phyloP scores from a whole-genome alignment of 1,140 invertebrate species.

The Drosophila bipectinata region DNA sequence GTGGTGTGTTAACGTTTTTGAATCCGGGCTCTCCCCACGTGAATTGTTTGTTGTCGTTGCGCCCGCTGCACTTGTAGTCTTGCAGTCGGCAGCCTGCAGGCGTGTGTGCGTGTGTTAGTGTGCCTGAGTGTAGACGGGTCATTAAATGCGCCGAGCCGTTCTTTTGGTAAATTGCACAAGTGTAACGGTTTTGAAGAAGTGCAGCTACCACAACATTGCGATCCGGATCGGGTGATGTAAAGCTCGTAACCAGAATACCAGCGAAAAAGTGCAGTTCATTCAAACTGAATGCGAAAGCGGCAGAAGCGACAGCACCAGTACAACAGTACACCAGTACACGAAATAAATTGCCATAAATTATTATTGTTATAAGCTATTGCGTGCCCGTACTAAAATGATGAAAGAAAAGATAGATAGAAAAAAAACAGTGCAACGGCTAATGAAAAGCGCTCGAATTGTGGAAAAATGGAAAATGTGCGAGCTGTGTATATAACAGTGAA shows the following conservation, averaged over 20 bases:
- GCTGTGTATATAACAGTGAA: slow-evolving; percentile 44
- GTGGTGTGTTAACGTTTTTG: not conserved
- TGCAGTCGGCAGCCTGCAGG: slow-evolving; percentile 14
- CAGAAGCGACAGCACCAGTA: slow-evolving; percentile 19
- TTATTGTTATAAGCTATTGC: slow-evolving; percentile 68
- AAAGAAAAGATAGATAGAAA: slow-evolving; percentile 27
- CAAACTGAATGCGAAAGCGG: slow-evolving; percentile 20
- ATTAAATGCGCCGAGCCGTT: slow-evolving; percentile 51
- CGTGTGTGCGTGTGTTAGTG: slow-evolving; percentile 21
- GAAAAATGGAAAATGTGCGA: slow-evolving; percentile 65
- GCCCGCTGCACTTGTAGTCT: slow-evolving; percentile 50
- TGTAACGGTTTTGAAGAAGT: slow-evolving; percentile 76
- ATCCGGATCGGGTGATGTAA: slow-evolving; percentile 7
- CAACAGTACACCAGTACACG: slow-evolving; percentile 8
- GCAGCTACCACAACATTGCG: slow-evolving; percentile 62
- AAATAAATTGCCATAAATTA: slow-evolving; percentile 74
- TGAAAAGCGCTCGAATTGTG: slow-evolving; percentile 59
- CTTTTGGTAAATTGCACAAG: slow-evolving; percentile 78
- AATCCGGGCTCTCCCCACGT: slow-evolving; percentile 39
- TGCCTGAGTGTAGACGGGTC: slow-evolving; percentile 48
- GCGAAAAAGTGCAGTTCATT: slow-evolving; percentile 68
- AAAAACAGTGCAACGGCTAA: slow-evolving; percentile 51
- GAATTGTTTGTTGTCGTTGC: slow-evolving; percentile 62
- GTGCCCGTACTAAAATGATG: slow-evolving; percentile 20
- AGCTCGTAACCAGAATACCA: slow-evolving; percentile 48